Conservation (phyloP, 1,140 invertebrate genomes). For the Laupala kohalensis region DNA sequence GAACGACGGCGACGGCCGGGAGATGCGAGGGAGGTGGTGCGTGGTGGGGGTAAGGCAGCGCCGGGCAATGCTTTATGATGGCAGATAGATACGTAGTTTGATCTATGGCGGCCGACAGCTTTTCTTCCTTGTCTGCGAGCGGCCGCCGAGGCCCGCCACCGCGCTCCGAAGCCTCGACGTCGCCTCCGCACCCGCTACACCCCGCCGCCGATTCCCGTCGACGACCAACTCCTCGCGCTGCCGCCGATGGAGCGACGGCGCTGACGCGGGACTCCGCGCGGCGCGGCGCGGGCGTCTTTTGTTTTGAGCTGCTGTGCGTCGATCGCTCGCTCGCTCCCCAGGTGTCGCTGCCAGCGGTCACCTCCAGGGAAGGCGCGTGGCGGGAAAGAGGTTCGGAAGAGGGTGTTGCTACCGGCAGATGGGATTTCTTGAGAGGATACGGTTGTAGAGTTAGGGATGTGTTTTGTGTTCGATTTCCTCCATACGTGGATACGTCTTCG, state of each 20-base stretch:
- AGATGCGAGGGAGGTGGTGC: too few species aligned
- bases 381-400: too few species aligned
- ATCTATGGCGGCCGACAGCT: constrained; percentile 15
- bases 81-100: constrained; percentile 17
- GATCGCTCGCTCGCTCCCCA: background rate
- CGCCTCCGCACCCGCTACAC: background rate
- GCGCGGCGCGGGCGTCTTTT: background rate
- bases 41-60: constrained; percentile 1
- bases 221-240: background rate
- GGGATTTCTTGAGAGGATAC: too few species aligned
- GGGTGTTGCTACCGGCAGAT: too few species aligned
- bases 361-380: too few species aligned
- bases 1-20: background rate
- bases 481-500: too few species aligned
- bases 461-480: too few species aligned
- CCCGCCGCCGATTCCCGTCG: too few species aligned
- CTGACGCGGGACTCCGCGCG: background rate
- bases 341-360: background rate
- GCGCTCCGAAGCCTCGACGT: background rate
- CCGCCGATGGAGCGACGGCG: background rate
- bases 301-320: background rate
- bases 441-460: too few species aligned
- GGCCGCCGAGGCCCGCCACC: background rate
- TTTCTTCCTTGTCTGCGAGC: constrained; percentile 2
- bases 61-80: constrained; percentile 16